These are phyloP conservation scores for Pseudomyrmex flavicornis DNA, from an alignment of 1,140 invertebrate species.

Conservation along the genomic window DNA sequence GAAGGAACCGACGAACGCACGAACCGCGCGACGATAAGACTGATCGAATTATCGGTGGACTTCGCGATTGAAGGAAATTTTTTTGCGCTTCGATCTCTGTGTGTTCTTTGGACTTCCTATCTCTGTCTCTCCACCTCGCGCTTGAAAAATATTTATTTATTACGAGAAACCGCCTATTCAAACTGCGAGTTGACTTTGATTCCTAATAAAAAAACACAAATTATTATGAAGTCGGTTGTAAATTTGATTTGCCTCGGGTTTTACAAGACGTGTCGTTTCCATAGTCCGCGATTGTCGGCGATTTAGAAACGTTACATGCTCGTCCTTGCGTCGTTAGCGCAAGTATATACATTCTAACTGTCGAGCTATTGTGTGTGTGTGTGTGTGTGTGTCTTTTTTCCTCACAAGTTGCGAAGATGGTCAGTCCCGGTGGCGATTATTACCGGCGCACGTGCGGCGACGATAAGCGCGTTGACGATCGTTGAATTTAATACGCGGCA, in stretches of 20 bases:
- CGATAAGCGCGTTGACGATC: background rate
- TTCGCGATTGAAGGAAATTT: too few species aligned
- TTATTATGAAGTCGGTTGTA: background rate
- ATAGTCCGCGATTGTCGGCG: conserved; percentile 15
- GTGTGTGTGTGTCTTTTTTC: background rate
- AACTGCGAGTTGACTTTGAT: too few species aligned
- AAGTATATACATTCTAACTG: conserved; percentile 45
- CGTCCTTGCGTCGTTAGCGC: conserved; percentile 42
- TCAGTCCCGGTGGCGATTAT: conserved; percentile 33
- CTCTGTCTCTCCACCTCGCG: too few species aligned
- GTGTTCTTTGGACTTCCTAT: too few species aligned
- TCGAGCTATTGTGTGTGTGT: conserved; percentile 20
- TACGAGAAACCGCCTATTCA: too few species aligned
- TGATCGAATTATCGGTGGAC: too few species aligned
- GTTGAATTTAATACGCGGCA: conserved; percentile 17
- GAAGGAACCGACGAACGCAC: conserved; percentile 10
- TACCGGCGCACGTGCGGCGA: conserved; percentile 39
- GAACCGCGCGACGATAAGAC: background rate
- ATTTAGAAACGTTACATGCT: conserved; percentile 56
- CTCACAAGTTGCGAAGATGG: conserved; percentile 7
- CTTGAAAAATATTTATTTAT: too few species aligned
- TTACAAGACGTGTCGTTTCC: background rate
- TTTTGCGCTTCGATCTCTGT: too few species aligned
- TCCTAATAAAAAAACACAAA: background rate
- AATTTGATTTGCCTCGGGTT: background rate